These are phyloP conservation scores for Dasyornis broadbenti DNA, from an alignment of 2,113 vertebrate genomes.

Conservation along the genomic window DNA sequence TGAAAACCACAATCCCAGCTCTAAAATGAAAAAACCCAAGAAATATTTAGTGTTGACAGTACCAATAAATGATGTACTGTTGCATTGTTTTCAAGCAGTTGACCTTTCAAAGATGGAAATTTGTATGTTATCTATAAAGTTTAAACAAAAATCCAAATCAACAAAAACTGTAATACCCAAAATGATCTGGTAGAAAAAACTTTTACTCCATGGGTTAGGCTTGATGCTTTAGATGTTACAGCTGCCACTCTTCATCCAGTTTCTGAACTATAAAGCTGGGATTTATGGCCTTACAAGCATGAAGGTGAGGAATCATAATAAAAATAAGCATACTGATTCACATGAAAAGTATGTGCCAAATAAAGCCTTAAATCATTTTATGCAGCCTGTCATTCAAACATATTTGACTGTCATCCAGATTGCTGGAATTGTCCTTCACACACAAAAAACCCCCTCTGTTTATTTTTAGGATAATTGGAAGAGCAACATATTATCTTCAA, in stretches of 20 bases:
- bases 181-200: neutral
- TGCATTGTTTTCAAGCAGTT: neutral
- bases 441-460: neutral
- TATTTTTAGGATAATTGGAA: constrained; percentile 49
- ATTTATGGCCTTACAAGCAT: neutral
- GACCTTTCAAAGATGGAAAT: neutral
- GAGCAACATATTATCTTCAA: constrained; percentile 11
- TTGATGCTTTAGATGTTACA: neutral
- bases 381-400: constrained; percentile 16
- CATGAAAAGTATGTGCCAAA: constrained; percentile 25
- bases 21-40: neutral
- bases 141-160: neutral
- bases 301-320: constrained; percentile 17
- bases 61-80: neutral
- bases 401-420: constrained; percentile 35
- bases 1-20: neutral
- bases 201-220: neutral
- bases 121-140: neutral
- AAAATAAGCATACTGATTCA: constrained; percentile 36
- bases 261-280: neutral
- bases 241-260: neutral
- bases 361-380: constrained; percentile 43
- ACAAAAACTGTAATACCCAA: neutral
- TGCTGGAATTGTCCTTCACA: constrained; percentile 11
- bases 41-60: neutral